Evolutionary conservation across 2,888 invertebrate species (phyloP).

Genomic region (Pterobdella sp.): DNA sequence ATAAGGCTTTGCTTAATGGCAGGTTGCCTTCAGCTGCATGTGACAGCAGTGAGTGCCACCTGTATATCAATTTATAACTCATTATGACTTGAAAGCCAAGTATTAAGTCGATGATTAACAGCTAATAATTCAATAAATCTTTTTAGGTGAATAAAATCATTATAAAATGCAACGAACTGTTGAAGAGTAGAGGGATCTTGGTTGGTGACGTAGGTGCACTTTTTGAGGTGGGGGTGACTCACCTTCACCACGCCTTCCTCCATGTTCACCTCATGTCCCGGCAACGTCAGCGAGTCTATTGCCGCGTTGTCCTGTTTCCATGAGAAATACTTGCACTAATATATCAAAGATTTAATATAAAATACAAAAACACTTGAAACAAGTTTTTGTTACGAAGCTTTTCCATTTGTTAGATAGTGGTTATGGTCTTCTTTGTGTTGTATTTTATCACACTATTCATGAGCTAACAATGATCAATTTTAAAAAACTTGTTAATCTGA

Average conservation of each 20-base stretch:
- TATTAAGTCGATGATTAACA: neutral
- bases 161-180: neutral
- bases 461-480: too few relatives aligned
- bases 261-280: conserved; percentile 11
- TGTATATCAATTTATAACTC: neutral
- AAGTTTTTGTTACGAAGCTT: too few relatives aligned
- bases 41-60: conserved; percentile 8
- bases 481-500: too few relatives aligned
- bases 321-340: neutral
- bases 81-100: neutral
- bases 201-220: conserved; percentile 15
- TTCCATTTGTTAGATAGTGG: too few relatives aligned
- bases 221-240: conserved; percentile 14
- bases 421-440: too few relatives aligned
- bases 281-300: conserved; percentile 7
- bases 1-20: too few relatives aligned
- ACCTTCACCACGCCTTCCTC: conserved; percentile 10
- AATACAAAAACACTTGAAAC: too few relatives aligned
- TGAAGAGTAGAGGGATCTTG: neutral
- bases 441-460: too few relatives aligned
- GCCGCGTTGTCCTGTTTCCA: conserved; percentile 17
- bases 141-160: neutral
- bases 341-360: neutral
- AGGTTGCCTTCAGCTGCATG: conserved; percentile 5
- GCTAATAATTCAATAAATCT: too few relatives aligned